Evolutionary conservation across 2,888 invertebrate species (phyloP), one percentile per base, ranked within the genome.

Genomic region (Ectemnius continuus): DNA sequence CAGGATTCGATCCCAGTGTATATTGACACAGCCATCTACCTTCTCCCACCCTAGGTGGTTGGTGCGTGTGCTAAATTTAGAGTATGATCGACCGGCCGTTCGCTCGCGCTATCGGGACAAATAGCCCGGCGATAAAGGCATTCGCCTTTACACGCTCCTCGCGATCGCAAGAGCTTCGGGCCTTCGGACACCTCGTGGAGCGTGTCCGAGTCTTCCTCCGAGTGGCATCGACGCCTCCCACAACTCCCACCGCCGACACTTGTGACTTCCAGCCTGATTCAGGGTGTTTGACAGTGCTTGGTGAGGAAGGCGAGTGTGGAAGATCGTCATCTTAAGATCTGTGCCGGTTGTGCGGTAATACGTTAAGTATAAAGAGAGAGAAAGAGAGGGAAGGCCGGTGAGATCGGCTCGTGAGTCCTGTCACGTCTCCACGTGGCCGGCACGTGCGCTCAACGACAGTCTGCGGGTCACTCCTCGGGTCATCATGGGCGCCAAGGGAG

Each of bases 121-220:
- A 81, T 82, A 84, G 80, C 71, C 70, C 64, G 67, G 64, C 79
- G 86, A 86, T 86, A 86, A 86, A 85, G 81, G 74, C 73, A 79
- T 71, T 78, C 75, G 77, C 70, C 36, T 11, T 67, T 62, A 46
- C 26, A 13, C 65, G 70, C n/a, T 61, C 16, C 23, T 46, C 14
- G 28, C 46, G 45, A 20, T 47, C 47, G 56, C 45, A n/a, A 57
- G 45, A 23, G 36, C 26, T 61, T 61, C 16, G 36, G 16, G 14
- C n/a, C 16, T 18, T 28, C 45, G n/a, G 56, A 28, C 36, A 47
- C 16, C 36, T 48, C 14, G 48, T 64, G 52, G 56, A n/a, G 36
- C 23, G 56, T 4, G 16, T 64, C 63, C 23, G 23, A 52, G 52
- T 52, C 4, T 36, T 36, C 36, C 11, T 11, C 11, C 36, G 8